A percentile compares a stretch with the other conserved stretches of the same genome.
Evolutionary conservation across 35 echinoderm and acorn worm species (phyloP).

Genomic region (Apostichopus californicus): DNA sequence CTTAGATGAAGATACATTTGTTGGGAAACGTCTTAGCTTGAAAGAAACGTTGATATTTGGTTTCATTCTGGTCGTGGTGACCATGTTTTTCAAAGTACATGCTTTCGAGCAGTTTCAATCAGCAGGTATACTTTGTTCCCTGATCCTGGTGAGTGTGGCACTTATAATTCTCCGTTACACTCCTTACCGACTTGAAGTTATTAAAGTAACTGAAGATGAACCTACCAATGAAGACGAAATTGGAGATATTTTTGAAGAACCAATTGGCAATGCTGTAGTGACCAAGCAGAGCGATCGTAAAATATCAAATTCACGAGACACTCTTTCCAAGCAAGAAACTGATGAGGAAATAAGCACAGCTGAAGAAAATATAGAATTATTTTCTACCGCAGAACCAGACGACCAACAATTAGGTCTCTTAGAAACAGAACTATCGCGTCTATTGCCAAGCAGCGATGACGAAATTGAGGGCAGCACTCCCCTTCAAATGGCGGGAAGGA

Average conservation of each 20-base stretch:
- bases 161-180: constrained; percentile 41
- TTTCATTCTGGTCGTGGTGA: not conserved
- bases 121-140: constrained; percentile 20
- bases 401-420: not conserved
- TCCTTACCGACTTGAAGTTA: not conserved
- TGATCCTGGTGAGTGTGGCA: constrained; percentile 5
- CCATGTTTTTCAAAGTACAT: constrained; percentile 36
- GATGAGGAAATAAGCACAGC: not conserved
- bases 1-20: not conserved
- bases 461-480: not conserved
- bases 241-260: not conserved
- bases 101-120: constrained; percentile 44
- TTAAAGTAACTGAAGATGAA: not conserved
- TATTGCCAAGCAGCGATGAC: constrained; percentile 23
- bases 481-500: not conserved
- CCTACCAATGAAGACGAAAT: not conserved
- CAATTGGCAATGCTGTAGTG: not conserved
- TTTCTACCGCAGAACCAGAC: not conserved
- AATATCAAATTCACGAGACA: not conserved
- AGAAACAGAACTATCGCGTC: constrained; percentile 1
- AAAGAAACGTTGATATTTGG: constrained; percentile 12
- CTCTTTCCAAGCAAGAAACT: not conserved
- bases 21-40: not conserved
- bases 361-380: not conserved
- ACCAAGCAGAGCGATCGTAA: no score